A percentile compares a stretch with the other conserved stretches of the same genome.
Evolutionary conservation across 2,113 vertebrate species (phyloP).

Genomic region (Sander vitreus): DNA sequence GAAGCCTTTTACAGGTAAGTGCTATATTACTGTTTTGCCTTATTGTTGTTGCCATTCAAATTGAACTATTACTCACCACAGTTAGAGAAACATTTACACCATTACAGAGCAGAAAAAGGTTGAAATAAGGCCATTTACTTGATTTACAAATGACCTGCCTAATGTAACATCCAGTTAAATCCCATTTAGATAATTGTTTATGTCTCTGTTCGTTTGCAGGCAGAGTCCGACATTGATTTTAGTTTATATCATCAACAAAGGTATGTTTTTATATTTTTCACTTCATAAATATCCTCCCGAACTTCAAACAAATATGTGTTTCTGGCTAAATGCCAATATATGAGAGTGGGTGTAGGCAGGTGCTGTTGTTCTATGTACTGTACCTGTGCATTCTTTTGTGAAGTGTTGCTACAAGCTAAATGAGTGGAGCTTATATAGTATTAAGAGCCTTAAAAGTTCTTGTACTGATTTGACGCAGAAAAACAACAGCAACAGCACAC

Average conservation of each 20-base stretch:
- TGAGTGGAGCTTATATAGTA: background rate
- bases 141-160: background rate
- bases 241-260: constrained; percentile 88
- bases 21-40: no score
- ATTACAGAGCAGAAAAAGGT: background rate
- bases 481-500: background rate
- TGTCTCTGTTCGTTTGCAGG: constrained; percentile 68
- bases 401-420: background rate
- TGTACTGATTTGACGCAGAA: background rate
- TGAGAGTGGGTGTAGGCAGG: background rate
- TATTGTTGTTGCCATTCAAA: background rate
- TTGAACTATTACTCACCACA: background rate
- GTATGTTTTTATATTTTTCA: constrained; percentile 64
- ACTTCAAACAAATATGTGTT: background rate
- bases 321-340: background rate
- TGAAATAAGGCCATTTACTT: background rate
- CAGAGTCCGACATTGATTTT: constrained; percentile 85
- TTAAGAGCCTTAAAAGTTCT: background rate
- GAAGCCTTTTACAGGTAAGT: constrained; percentile 93
- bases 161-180: background rate
- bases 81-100: background rate
- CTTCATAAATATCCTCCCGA: background rate
- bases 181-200: background rate
- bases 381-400: background rate
- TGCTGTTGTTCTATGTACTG: background rate